These are phyloP conservation scores for Scaptomyza hsui DNA, from an alignment of 1,140 invertebrate species.

Conservation along the genomic window DNA sequence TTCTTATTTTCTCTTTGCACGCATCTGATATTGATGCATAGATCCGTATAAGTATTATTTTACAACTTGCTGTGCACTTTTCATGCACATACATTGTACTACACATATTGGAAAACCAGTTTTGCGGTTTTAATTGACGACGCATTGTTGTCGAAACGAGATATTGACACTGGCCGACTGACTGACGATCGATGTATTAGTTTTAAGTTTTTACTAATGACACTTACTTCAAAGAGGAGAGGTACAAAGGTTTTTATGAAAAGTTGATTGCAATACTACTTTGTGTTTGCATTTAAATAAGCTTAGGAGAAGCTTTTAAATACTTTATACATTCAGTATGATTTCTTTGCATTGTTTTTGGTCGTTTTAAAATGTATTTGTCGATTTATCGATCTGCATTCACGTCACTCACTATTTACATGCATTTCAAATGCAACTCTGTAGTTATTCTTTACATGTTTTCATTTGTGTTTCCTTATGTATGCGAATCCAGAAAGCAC, in stretches of 20 bases:
- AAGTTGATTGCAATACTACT: not conserved
- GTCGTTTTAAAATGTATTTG: too few species aligned
- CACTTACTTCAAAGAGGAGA: not conserved
- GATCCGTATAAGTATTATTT: constrained; percentile 21
- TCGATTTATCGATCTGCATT: not conserved
- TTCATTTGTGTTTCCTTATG: not conserved
- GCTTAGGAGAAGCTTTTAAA: too few species aligned
- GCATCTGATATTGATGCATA: constrained; percentile 38
- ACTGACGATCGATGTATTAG: constrained; percentile 11
- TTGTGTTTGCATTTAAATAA: too few species aligned
- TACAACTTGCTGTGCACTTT: constrained; percentile 35
- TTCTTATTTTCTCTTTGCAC: constrained; percentile 17
- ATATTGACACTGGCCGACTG: constrained; percentile 15
- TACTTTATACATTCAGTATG: too few species aligned
- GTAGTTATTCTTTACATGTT: not conserved
- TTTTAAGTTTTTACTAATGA: constrained; percentile 13
- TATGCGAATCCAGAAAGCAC: not conserved
- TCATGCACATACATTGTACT: constrained; percentile 32
- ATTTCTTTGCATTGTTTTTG: too few species aligned
- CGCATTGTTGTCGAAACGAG: constrained; percentile 41
- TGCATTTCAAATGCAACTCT: constrained; percentile 1
- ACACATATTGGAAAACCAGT: constrained; percentile 49
- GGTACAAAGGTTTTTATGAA: constrained; percentile 10
- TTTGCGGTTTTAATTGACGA: constrained; percentile 62
- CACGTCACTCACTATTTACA: not conserved